phyloP scores from a whole-genome alignment of 2,888 invertebrate genomes.

The Platycheirus rosarum region DNA sequence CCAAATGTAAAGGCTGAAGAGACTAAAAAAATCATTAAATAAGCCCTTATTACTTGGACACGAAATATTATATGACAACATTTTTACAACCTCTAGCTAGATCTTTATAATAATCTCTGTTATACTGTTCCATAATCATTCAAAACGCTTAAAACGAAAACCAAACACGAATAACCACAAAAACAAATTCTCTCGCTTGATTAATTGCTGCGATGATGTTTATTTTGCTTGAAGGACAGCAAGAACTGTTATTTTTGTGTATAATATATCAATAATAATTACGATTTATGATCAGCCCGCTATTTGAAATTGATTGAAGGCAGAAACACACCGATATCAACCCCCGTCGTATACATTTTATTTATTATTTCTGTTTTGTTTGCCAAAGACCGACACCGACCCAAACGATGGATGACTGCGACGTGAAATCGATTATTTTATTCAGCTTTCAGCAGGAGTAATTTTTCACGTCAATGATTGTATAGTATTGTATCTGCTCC shows the following conservation, averaged over 20 bases:
- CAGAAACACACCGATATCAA: slow-evolving; percentile 26
- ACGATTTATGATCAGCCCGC: slow-evolving; percentile 63
- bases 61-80: no score
- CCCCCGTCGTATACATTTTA: slow-evolving; percentile 15
- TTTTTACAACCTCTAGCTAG: no score
- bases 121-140: no score
- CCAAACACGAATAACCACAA: no score
- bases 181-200: slow-evolving; percentile 51
- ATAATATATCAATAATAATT: slow-evolving; percentile 71
- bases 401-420: slow-evolving; percentile 27
- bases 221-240: slow-evolving; percentile 28
- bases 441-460: slow-evolving; percentile 46
- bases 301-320: slow-evolving; percentile 67
- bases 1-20: no score
- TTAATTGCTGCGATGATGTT: slow-evolving; percentile 61
- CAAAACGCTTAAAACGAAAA: no score
- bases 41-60: no score
- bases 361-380: slow-evolving; percentile 31
- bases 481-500: slow-evolving; percentile 58
- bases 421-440: slow-evolving; percentile 66
- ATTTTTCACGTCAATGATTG: slow-evolving; percentile 71
- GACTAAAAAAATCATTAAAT: no score
- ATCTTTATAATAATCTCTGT: no score
- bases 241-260: slow-evolving; percentile 42
- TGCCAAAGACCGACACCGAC: slow-evolving; percentile 33